Evolutionary conservation across 2,888 invertebrate genomes (phyloP).

Genomic region (Phania funesta): DNA sequence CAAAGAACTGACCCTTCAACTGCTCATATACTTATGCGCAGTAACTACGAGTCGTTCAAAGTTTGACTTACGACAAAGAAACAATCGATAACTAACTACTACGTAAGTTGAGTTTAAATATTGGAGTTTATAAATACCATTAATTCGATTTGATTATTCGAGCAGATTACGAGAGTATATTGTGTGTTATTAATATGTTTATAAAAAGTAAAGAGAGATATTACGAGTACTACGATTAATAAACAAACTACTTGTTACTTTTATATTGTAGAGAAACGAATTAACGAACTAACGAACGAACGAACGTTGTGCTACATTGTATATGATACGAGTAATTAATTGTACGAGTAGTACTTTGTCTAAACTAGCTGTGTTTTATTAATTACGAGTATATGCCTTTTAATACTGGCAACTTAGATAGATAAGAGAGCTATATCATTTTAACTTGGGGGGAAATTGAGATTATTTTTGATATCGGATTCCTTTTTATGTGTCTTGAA

Average conservation of each 20-base stretch:
- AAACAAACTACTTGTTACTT: constrained; percentile 28
- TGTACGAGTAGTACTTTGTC: neutral
- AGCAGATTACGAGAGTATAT: constrained; percentile 20
- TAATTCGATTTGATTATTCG: constrained; percentile 8
- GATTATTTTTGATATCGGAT: constrained; percentile 4
- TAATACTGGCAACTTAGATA: constrained; percentile 14
- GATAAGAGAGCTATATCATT: neutral
- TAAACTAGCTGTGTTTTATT: constrained; percentile 26
- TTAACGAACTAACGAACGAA: constrained; percentile 22
- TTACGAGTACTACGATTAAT: constrained; percentile 29
- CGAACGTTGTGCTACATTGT: constrained; percentile 43
- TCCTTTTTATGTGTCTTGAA: neutral
- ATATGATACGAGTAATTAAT: neutral
- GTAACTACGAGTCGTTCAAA: constrained; percentile 26
- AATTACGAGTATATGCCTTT: constrained; percentile 3
- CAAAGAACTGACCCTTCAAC: constrained; percentile 24
- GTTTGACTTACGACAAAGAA: neutral
- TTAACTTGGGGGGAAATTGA: constrained; percentile 7
- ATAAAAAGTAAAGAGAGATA: constrained; percentile 44
- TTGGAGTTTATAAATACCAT: neutral
- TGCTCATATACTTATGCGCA: neutral
- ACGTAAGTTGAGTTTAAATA: constrained; percentile 30
- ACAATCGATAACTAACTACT: constrained; percentile 23
- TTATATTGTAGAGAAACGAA: too few species aligned
- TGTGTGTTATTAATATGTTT: constrained; percentile 1